Evolutionary conservation across 2,113 vertebrate genomes (phyloP).

Genomic region (Brachyhypopomus occidentalis): DNA sequence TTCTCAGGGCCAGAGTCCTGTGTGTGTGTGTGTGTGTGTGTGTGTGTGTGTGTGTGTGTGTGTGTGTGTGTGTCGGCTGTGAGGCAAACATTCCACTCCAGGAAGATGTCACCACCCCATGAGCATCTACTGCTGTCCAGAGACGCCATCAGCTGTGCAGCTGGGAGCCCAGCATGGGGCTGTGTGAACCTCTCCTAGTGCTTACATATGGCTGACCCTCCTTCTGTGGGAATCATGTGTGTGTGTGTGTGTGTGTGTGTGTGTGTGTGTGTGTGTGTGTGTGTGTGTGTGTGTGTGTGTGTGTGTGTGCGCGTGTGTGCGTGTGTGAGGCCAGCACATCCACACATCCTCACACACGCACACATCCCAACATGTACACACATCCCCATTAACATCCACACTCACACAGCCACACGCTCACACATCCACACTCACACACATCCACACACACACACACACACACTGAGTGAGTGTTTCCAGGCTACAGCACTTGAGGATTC

Average conservation of each 20-base stretch:
- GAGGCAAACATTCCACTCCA: not conserved
- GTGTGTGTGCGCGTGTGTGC: too few relatives aligned
- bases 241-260: too few relatives aligned
- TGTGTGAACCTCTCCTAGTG: too few relatives aligned
- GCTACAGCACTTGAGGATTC: slow-evolving; percentile 26
- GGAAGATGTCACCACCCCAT: not conserved
- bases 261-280: too few relatives aligned
- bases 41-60: too few relatives aligned
- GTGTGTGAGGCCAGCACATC: too few relatives aligned
- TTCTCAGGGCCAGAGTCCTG: not conserved
- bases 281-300: not conserved
- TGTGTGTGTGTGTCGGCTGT: not conserved
- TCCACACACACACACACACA: not conserved
- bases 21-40: too few relatives aligned
- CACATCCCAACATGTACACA: too few relatives aligned
- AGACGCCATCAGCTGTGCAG: not conserved
- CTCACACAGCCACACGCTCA: not conserved
- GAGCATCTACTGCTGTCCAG: too few relatives aligned
- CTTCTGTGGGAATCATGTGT: not conserved
- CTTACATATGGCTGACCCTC: not conserved
- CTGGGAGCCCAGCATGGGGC: not conserved
- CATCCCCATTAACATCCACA: too few relatives aligned
- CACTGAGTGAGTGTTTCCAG: not conserved
- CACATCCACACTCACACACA: not conserved
- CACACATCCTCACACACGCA: not conserved